These are phyloP conservation scores for Pagetopsis macropterus DNA, from an alignment of 2,797 vertebrate species.

Conservation along the genomic window DNA sequence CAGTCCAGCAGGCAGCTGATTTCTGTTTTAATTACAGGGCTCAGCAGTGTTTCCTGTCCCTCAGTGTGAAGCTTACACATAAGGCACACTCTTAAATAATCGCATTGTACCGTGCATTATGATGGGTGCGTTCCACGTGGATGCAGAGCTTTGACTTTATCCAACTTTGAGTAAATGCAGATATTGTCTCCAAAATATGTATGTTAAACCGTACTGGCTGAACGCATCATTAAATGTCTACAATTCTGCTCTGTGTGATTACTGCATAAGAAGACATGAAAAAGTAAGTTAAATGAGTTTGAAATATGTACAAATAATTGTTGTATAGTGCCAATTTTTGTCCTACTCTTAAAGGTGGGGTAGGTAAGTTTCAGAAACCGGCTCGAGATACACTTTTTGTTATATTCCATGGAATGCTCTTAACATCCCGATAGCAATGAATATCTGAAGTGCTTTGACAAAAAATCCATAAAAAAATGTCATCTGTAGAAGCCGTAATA, in stretches of 20 bases:
- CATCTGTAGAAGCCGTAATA: no score
- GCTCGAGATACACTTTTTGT: no score
- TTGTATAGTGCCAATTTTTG: not conserved
- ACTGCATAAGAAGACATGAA: not conserved
- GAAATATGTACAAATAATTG: slow-evolving; percentile 5
- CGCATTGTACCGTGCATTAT: not conserved
- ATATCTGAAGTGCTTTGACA: no score
- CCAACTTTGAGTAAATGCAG: not conserved
- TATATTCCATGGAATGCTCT: no score
- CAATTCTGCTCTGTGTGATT: not conserved
- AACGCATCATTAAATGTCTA: not conserved
- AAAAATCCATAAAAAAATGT: no score
- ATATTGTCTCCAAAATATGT: not conserved
- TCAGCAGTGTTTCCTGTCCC: slow-evolving; percentile 33
- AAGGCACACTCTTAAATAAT: slow-evolving; percentile 34
- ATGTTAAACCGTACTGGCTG: not conserved
- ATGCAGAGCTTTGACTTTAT: not conserved
- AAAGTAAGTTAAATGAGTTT: not conserved
- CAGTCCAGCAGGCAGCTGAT: slow-evolving; percentile 58
- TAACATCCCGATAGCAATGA: no score
- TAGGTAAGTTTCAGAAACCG: no score
- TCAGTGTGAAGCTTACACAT: slow-evolving; percentile 17
- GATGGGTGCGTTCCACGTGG: not conserved
- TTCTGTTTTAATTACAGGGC: slow-evolving; percentile 51
- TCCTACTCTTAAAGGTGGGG: not conserved